Evolutionary conservation across 1,140 invertebrate species (phyloP).

Genomic region (Ectropis grisescens): DNA sequence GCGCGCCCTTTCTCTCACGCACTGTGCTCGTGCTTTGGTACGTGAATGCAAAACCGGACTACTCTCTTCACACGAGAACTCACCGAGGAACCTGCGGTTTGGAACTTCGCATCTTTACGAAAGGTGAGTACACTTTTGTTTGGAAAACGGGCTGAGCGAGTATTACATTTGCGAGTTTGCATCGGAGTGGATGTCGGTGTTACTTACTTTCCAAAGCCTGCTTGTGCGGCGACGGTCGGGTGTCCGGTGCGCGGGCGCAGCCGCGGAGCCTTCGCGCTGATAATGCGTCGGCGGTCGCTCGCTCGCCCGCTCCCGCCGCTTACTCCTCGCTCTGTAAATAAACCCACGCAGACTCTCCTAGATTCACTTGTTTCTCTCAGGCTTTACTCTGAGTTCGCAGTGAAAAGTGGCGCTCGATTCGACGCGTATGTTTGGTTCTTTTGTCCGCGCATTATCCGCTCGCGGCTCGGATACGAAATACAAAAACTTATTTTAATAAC

Average conservation of each 20-base stretch:
- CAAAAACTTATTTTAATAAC: constrained; percentile 47
- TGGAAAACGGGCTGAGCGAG: constrained; percentile 29
- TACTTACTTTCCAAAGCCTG: constrained; percentile 37
- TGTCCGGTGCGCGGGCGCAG: constrained; percentile 8
- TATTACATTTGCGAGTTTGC: constrained; percentile 39
- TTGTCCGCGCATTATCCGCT: constrained; percentile 51
- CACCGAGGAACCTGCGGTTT: constrained; percentile 32
- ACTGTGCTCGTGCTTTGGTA: constrained; percentile 55
- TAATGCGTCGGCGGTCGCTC: constrained; percentile 26
- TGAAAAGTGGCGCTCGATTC: constrained; percentile 48
- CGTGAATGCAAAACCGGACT: constrained; percentile 63
- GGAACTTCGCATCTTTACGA: constrained; percentile 32
- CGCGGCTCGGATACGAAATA: constrained; percentile 43
- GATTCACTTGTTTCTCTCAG: too few relatives aligned
- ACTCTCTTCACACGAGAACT: constrained; percentile 39
- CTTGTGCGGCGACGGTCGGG: constrained; percentile 16
- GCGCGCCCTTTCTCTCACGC: constrained; percentile 64
- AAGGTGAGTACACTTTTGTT: constrained; percentile 39
- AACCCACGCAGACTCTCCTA: too few relatives aligned
- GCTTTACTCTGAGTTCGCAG: constrained; percentile 35
- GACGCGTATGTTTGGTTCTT: constrained; percentile 56
- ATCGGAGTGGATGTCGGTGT: constrained; percentile 14
- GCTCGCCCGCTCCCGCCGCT: too few relatives aligned
- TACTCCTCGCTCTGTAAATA: too few relatives aligned
- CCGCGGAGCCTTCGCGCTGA: constrained; percentile 21